Percentiles rank a stretch among this genome's conserved stretches.
These are phyloP conservation scores for Sericinus montela DNA, from an alignment of 2,888 invertebrate genomes.

Conservation along the genomic window DNA sequence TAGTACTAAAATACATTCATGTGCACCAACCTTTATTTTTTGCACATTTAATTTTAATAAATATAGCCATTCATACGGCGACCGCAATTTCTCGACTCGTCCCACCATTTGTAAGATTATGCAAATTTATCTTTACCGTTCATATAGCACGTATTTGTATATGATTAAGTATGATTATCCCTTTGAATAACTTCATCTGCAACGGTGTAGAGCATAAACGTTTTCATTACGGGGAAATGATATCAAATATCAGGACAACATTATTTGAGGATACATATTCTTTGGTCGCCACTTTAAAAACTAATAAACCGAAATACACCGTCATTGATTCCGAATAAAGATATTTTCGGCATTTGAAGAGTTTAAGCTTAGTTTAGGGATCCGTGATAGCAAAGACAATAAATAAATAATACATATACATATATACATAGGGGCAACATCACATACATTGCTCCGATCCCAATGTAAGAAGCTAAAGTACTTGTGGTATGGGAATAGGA, in stretches of 20 bases:
- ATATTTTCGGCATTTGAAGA: slow-evolving; percentile 15
- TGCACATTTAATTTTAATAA: slow-evolving; percentile 49
- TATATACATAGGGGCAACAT: too few species aligned
- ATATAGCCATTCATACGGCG: slow-evolving; percentile 50
- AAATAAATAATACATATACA: too few species aligned
- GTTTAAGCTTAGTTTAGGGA: not conserved
- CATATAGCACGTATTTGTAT: slow-evolving; percentile 11
- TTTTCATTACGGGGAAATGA: slow-evolving; percentile 24
- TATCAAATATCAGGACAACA: slow-evolving; percentile 25
- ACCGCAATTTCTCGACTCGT: slow-evolving; percentile 40
- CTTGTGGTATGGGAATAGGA: too few species aligned
- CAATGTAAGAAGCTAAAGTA: too few species aligned
- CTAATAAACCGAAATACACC: slow-evolving; percentile 14
- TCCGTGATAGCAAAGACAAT: too few species aligned
- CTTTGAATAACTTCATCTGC: not conserved
- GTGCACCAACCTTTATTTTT: slow-evolving; percentile 32
- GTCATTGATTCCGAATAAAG: slow-evolving; percentile 18
- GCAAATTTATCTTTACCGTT: slow-evolving; percentile 23
- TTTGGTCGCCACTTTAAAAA: slow-evolving; percentile 19
- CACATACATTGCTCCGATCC: too few species aligned
- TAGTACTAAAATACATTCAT: too few species aligned
- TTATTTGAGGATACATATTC: slow-evolving; percentile 12
- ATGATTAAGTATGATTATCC: slow-evolving; percentile 13
- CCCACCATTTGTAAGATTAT: slow-evolving; percentile 30
- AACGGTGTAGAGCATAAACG: slow-evolving; percentile 17